A percentile compares a stretch with the other conserved stretches of the same genome.
Evolutionary conservation across 2,797 vertebrate genomes (phyloP).

Genomic region (Anniella stebbinsi): DNA sequence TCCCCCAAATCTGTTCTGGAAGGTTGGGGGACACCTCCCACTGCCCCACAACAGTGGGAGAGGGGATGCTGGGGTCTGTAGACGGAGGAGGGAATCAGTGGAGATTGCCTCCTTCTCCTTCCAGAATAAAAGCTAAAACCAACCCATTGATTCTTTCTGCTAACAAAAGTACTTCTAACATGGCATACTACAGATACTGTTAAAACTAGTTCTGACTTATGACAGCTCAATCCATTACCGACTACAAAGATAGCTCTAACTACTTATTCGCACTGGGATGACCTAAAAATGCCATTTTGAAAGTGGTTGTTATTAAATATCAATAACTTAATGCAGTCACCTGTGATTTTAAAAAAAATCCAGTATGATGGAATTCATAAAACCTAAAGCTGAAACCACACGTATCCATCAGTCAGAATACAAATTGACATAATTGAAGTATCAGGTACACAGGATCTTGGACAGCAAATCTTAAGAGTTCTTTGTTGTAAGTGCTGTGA

Average conservation of each 20-base stretch:
- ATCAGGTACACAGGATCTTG: background rate
- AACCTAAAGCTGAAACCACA: background rate
- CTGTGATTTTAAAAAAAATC: background rate
- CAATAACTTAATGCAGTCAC: background rate
- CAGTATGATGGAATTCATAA: background rate
- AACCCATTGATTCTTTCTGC: background rate
- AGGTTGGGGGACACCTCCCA: no score
- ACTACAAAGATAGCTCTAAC: background rate
- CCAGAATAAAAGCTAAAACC: no score
- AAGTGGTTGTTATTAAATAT: background rate
- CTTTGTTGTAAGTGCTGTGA: background rate
- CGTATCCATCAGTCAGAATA: background rate
- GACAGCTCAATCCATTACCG: background rate
- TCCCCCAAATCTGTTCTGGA: no score
- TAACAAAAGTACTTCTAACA: background rate
- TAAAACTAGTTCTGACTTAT: background rate
- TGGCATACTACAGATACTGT: background rate
- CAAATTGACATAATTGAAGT: slow-evolving; percentile 3
- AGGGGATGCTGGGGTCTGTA: no score
- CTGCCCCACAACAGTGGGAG: no score
- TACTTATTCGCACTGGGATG: background rate
- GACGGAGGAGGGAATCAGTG: no score
- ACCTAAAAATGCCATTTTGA: slow-evolving; percentile 1
- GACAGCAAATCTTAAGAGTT: background rate
- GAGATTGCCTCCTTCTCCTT: no score